A percentile compares a stretch with the other conserved stretches of the same genome.
These are phyloP conservation scores for Stenodema calcarata DNA, from an alignment of 2,888 invertebrate species.

Conservation along the genomic window DNA sequence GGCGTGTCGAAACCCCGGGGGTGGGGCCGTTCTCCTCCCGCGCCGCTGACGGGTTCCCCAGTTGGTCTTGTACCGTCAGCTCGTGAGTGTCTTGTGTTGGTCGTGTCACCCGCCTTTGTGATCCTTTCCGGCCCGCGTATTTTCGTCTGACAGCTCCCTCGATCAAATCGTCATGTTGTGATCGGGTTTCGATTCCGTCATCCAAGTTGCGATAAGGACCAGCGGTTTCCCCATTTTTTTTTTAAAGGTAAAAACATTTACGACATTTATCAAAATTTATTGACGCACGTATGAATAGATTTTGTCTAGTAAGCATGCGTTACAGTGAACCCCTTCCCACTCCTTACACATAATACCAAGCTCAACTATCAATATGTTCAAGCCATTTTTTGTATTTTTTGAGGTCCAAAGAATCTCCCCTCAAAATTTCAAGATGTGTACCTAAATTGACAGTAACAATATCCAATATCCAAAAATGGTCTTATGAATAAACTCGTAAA, in stretches of 20 bases:
- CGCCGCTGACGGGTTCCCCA: neutral
- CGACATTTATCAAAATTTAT: too few species aligned
- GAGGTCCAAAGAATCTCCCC: too few species aligned
- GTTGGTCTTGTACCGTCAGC: conserved; percentile 12
- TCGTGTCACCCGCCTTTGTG: neutral
- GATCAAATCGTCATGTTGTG: neutral
- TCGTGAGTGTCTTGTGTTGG: conserved; percentile 10
- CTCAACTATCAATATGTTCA: too few species aligned
- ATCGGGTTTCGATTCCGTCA: neutral
- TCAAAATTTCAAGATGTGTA: too few species aligned
- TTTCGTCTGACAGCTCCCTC: neutral
- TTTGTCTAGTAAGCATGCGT: too few species aligned
- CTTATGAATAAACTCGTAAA: too few species aligned
- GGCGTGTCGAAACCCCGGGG: neutral
- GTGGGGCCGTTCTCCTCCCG: neutral
- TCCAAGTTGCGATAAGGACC: neutral
- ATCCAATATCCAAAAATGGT: too few species aligned
- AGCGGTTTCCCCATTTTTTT: neutral
- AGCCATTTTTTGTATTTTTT: too few species aligned
- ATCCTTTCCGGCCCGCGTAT: neutral
- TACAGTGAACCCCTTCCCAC: too few species aligned
- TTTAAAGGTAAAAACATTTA: neutral
- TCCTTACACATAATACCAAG: too few species aligned
- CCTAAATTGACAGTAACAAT: too few species aligned
- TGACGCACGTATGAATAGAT: too few species aligned